A percentile compares a stretch with the other conserved stretches of the same genome.
These are phyloP conservation scores for Pachyramphus minor DNA, from an alignment of 2,113 vertebrate species.

Conservation along the genomic window DNA sequence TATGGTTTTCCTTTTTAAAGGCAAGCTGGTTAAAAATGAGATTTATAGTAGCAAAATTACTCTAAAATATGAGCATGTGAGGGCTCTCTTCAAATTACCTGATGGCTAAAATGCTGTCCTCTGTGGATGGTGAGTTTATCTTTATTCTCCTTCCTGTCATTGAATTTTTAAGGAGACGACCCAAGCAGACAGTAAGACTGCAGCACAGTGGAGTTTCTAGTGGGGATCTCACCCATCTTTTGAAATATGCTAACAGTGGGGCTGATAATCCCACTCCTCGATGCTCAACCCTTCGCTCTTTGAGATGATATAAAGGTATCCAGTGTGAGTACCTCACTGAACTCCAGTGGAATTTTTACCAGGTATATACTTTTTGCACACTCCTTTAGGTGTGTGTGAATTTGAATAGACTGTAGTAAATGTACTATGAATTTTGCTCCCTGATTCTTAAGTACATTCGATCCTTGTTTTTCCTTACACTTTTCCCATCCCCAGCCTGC, in stretches of 20 bases:
- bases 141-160: background rate
- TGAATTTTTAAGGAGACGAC: background rate
- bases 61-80: background rate
- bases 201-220: background rate
- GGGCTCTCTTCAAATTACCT: background rate
- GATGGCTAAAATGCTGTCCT: background rate
- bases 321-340: background rate
- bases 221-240: background rate
- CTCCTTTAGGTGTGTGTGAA: background rate
- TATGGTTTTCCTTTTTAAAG: background rate
- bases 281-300: background rate
- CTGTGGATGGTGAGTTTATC: background rate
- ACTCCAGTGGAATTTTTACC: background rate
- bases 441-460: background rate
- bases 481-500: too few species aligned
- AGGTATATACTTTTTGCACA: background rate
- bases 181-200: background rate
- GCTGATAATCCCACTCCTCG: background rate
- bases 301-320: background rate
- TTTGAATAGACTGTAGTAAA: background rate
- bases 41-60: background rate
- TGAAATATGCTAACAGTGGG: fast-evolving
- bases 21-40: background rate
- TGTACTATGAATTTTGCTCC: background rate
- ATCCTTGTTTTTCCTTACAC: too few species aligned